Base-by-base conservation (phyloP, 2,113 vertebrate genomes). In the Pseudorectes ferrugineus region DNA sequence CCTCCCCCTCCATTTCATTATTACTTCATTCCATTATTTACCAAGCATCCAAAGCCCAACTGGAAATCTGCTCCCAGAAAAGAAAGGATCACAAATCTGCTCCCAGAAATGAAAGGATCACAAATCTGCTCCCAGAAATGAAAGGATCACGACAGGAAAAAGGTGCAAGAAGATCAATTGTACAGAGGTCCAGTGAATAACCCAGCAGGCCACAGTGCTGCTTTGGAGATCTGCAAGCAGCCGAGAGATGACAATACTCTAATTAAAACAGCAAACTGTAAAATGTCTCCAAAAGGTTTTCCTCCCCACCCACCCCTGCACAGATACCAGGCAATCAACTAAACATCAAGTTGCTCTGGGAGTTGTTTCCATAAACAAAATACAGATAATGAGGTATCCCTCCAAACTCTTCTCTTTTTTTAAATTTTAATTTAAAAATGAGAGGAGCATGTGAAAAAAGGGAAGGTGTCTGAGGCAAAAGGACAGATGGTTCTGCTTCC, bases 401-500 rank as follows among this genome's bases (percentile, higher is more conserved):
- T 85, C 55, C 82, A 76, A 89, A 43, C 18, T 46, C 48, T 22
- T 36, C 14, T 40, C 14, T 20, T 28, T 46, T 66, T 79, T 66
- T 79, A 6, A 3, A 26, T 57, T 74, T 87, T 46, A 61, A 85
- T 94, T 72, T 67, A 55, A 93, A 88, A 55, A 21, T n/a, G 63
- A 83, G 85, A 95, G 78, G 67, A 79, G 38, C 12, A 11, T 25
- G 59, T 51, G 62, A 87, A 93, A 48, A 73, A 89, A 46, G 59
- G 45, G 22, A 85, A 65, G 40, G 65, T 57, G 36, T 86, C 38
- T 74, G 86, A 91, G 85, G 91, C 73, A 87, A 85, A 61, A 82
- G 81, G 84, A 95, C 87, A 83, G 94, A 85, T 81, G 93, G 81
- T 70, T 92, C 81, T 89, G 74, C 85, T 79, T 66, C 87, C 74